phyloP scores from a whole-genome alignment of 2,888 invertebrate genomes.

The Papilio protenor region DNA sequence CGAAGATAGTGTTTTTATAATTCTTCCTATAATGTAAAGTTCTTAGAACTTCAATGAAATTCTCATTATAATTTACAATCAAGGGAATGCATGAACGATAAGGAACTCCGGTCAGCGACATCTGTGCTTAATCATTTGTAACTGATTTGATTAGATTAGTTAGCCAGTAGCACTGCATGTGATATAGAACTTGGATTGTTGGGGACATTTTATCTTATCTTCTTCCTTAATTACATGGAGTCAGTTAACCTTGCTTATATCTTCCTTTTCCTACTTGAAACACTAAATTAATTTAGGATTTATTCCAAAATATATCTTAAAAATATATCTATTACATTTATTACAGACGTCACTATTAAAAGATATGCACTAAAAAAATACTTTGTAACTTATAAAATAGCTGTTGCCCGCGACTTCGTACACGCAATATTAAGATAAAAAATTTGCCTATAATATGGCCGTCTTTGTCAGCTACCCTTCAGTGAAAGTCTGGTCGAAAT shows the following conservation, averaged over 20 bases:
- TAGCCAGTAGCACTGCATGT: background rate
- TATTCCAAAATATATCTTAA: background rate
- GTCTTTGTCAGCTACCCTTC: too few relatives aligned
- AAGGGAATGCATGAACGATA: constrained; percentile 22
- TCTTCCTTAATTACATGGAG: background rate
- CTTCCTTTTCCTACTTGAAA: background rate
- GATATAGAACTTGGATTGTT: background rate
- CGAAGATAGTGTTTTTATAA: too few relatives aligned
- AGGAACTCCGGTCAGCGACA: constrained; percentile 25
- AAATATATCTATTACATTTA: background rate
- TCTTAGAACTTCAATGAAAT: too few relatives aligned
- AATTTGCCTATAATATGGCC: too few relatives aligned
- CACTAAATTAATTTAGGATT: background rate
- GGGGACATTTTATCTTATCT: constrained; percentile 9
- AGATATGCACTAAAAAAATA: too few relatives aligned
- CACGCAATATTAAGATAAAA: too few relatives aligned
- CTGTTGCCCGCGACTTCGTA: too few relatives aligned
- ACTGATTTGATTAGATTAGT: constrained; percentile 1
- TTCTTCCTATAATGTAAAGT: too few relatives aligned
- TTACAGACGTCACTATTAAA: too few relatives aligned
- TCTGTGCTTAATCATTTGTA: constrained; percentile 2
- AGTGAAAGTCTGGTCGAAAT: too few relatives aligned
- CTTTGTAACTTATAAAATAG: too few relatives aligned
- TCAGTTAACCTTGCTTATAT: too few relatives aligned
- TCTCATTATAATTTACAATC: background rate